Conservation (phyloP, 2,888 invertebrate species). For the Listrodromus nycthemerus region DNA sequence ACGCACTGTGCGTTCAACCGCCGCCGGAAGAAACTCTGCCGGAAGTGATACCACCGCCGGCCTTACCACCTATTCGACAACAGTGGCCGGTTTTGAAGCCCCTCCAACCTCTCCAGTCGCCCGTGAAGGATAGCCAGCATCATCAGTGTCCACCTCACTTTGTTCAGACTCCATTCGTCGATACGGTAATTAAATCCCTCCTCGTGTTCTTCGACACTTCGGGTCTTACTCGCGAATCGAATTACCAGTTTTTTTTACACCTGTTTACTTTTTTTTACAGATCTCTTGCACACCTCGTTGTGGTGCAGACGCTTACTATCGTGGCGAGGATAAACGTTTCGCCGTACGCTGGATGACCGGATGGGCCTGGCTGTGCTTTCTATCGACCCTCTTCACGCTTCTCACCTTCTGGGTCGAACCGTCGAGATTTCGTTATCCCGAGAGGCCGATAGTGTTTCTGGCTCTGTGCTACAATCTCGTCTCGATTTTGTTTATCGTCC, state of each 20-base stretch:
- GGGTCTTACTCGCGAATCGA: too few species aligned
- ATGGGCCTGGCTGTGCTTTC: conserved; percentile 91
- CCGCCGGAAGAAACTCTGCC: conserved; percentile 84
- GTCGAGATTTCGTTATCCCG: conserved; percentile 95
- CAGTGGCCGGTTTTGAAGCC: conserved; percentile 77
- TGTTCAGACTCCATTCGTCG: conserved; percentile 86
- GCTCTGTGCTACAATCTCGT: conserved; percentile 94
- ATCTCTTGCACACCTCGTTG: conserved; percentile 87
- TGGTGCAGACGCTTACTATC: conserved; percentile 89
- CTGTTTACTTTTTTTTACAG: conserved; percentile 68
- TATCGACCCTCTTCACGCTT: conserved; percentile 93
- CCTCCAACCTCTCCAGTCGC: conserved; percentile 66
- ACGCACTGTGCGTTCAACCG: conserved; percentile 84
- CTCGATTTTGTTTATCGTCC: conserved; percentile 90
- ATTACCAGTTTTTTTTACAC: too few species aligned
- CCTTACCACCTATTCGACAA: conserved; percentile 71
- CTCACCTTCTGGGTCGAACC: conserved; percentile 96
- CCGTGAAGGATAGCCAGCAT: conserved; percentile 73
- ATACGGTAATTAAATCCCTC: conserved; percentile 72
- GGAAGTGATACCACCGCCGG: conserved; percentile 71
- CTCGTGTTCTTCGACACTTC: not conserved
- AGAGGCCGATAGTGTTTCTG: conserved; percentile 95
- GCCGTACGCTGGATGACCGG: conserved; percentile 91
- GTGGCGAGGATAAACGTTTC: conserved; percentile 88
- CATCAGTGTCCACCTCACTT: conserved; percentile 87